Conservation (phyloP, 1,140 invertebrate species). For the Geopemphigus sp. region DNA sequence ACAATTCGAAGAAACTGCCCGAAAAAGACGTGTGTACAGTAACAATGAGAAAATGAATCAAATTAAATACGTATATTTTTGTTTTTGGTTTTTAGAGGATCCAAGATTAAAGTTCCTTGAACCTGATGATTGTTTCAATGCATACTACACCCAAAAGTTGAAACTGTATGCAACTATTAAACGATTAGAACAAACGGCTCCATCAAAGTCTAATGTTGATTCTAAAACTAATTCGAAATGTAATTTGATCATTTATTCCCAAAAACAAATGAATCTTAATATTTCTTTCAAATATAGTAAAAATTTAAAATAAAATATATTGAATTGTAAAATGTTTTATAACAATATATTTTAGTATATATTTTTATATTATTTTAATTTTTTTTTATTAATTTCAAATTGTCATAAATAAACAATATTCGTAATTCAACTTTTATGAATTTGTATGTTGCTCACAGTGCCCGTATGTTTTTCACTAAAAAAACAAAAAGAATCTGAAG, state of each 20-base stretch:
- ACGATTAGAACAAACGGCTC: conserved; percentile 41
- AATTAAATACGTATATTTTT: not conserved
- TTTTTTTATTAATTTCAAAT: no score
- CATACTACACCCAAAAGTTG: conserved; percentile 41
- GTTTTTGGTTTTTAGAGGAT: conserved; percentile 47
- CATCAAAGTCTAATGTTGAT: conserved; percentile 18
- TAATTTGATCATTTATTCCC: not conserved
- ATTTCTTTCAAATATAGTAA: no score
- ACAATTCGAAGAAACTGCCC: conserved; percentile 86
- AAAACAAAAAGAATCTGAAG: conserved; percentile 71
- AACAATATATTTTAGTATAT: no score
- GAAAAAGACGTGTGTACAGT: conserved; percentile 66
- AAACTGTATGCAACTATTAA: conserved; percentile 45
- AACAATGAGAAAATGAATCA: not conserved
- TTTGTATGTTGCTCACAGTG: conserved; percentile 55
- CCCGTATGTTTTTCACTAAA: conserved; percentile 81
- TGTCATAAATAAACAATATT: no score
- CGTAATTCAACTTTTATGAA: no score
- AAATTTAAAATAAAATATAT: no score
- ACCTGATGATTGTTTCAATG: conserved; percentile 37
- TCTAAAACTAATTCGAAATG: conserved; percentile 41
- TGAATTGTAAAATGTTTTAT: no score
- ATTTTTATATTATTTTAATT: no score
- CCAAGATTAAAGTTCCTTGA: conserved; percentile 38
- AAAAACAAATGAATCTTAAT: no score